A percentile compares a stretch with the other conserved stretches of the same genome.
phyloP scores from a whole-genome alignment of 2,888 invertebrate species.

The Aleiodes alternator region DNA sequence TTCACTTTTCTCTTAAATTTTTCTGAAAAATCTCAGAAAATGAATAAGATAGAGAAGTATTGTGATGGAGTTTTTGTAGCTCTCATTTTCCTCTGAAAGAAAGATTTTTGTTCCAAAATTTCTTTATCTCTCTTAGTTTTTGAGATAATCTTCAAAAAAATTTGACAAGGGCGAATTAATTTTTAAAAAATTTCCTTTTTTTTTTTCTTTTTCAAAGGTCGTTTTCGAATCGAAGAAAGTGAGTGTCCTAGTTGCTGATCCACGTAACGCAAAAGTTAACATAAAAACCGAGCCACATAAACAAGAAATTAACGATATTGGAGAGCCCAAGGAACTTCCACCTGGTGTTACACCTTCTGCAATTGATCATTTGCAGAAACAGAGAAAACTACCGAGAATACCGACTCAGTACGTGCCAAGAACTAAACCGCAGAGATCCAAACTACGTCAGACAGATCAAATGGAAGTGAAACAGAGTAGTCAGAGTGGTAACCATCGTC shows the following conservation, averaged over 20 bases:
- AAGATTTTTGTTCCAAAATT: too few relatives aligned
- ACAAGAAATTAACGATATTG: slow-evolving; percentile 48
- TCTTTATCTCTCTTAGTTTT: too few relatives aligned
- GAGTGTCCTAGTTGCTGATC: slow-evolving; percentile 83
- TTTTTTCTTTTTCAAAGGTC: slow-evolving; percentile 75
- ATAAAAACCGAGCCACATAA: slow-evolving; percentile 73
- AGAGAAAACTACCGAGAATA: slow-evolving; percentile 55
- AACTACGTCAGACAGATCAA: slow-evolving; percentile 54
- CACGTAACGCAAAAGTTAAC: slow-evolving; percentile 81
- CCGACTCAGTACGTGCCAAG: slow-evolving; percentile 60
- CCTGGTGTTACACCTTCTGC: slow-evolving; percentile 60
- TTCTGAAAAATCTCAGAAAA: too few relatives aligned
- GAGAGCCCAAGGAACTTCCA: slow-evolving; percentile 57
- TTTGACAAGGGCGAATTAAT: too few relatives aligned
- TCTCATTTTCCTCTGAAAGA: too few relatives aligned
- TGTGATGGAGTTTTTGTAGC: too few relatives aligned
- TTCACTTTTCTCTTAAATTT: too few relatives aligned
- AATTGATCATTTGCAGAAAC: slow-evolving; percentile 62
- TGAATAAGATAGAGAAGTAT: too few relatives aligned
- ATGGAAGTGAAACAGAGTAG: slow-evolving; percentile 60
- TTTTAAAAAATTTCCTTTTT: too few relatives aligned
- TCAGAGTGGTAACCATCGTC: slow-evolving; percentile 52
- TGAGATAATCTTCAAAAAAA: too few relatives aligned
- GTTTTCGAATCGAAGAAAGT: slow-evolving; percentile 83
- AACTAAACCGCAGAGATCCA: slow-evolving; percentile 62